Percentiles rank a stretch among this genome's conserved stretches.
Conservation (phyloP, 1,140 invertebrate species). For the Lanistes nyassanus region DNA sequence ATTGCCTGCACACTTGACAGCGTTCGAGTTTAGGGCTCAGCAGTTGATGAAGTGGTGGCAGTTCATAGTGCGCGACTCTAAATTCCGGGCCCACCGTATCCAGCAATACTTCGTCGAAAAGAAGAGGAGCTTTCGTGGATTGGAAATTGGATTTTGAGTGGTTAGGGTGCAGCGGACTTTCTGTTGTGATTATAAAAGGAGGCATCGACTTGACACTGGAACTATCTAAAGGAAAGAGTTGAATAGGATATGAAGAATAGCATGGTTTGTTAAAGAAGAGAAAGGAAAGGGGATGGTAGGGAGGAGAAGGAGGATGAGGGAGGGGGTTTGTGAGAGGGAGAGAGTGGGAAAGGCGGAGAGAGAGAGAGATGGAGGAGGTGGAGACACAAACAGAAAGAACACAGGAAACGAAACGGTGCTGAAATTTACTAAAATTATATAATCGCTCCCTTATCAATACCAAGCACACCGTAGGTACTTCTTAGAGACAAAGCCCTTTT, state of each 20-base stretch:
- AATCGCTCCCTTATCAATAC: too few relatives aligned
- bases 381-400: background rate
- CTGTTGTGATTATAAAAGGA: background rate
- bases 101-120: too few relatives aligned
- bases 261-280: background rate
- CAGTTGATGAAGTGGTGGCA: too few relatives aligned
- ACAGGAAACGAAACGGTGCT: constrained; percentile 2
- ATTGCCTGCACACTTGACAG: too few relatives aligned
- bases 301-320: background rate
- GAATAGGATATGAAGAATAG: background rate
- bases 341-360: background rate
- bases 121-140: too few relatives aligned
- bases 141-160: background rate
- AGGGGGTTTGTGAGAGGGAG: background rate
- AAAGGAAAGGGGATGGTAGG: background rate
- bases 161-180: background rate
- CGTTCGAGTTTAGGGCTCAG: too few relatives aligned
- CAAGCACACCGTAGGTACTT: too few relatives aligned
- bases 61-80: too few relatives aligned
- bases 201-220: background rate
- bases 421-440: too few relatives aligned
- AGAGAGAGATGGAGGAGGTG: background rate
- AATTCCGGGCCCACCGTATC: too few relatives aligned
- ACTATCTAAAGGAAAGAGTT: background rate
- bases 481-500: too few relatives aligned